phyloP scores from a whole-genome alignment of 2,113 vertebrate genomes.

The Stomatorhinus ivindoensis region DNA sequence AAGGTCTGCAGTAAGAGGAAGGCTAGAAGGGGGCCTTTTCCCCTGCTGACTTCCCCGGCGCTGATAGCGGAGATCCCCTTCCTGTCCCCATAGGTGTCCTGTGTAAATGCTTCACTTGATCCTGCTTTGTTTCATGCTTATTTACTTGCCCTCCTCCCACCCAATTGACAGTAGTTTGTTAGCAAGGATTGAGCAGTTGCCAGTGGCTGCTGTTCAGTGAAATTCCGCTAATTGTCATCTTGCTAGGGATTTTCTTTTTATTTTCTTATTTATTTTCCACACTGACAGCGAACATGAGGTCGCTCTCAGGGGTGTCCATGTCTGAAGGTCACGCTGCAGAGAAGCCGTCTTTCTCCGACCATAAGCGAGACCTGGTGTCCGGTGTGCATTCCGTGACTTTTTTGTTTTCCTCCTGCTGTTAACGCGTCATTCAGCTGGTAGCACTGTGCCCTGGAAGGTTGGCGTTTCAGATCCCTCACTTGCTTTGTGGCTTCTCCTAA shows the following conservation, averaged over 20 bases:
- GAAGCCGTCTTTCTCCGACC: background rate
- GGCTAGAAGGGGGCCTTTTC: background rate
- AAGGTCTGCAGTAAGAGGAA: constrained; percentile 1
- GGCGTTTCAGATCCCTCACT: background rate
- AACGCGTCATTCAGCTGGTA: background rate
- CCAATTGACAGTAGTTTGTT: background rate
- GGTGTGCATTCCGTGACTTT: too few relatives aligned
- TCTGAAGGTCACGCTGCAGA: background rate
- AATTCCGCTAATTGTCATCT: background rate
- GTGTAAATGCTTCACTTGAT: background rate
- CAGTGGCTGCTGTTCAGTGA: background rate
- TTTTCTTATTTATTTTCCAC: background rate
- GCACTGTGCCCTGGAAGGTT: background rate
- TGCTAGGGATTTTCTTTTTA: background rate
- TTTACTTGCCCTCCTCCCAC: background rate
- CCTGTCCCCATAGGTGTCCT: background rate
- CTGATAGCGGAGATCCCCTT: background rate
- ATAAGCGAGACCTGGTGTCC: background rate
- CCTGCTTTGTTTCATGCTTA: background rate
- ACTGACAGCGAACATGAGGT: background rate
- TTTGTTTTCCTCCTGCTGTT: background rate
- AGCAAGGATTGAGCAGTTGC: background rate
- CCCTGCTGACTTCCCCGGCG: background rate
- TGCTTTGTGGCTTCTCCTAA: background rate
- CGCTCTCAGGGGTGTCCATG: background rate